Base-by-base conservation (phyloP, 2,888 invertebrate species). In the Pristionchus exspectatus region DNA sequence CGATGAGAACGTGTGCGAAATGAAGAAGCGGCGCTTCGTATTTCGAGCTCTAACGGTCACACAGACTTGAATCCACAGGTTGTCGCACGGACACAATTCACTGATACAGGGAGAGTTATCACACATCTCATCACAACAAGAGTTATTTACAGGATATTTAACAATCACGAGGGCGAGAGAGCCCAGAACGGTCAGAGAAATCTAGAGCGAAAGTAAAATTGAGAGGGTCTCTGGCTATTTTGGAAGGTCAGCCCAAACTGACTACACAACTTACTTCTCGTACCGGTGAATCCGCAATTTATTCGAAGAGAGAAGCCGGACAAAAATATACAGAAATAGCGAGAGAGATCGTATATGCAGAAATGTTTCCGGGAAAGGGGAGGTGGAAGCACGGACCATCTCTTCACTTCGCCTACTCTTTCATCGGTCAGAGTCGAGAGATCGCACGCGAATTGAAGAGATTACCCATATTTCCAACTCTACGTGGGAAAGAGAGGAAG, bases 61-160 rank as follows among this genome's bases (percentile, higher is more conserved):
- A n/a, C n/a, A n/a, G n/a, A n/a, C n/a, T n/a, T n/a, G n/a, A n/a
- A n/a, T n/a, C n/a, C n/a, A n/a, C n/a, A n/a, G n/a, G n/a, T n/a
- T n/a, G n/a, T n/a, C n/a, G n/a, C n/a, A n/a, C n/a, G n/a, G n/a
- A n/a, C n/a, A n/a, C 63, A n/a, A 63, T 63, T 63, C 63, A 63
- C 63, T 63, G 63, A 63, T 63, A 63, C 63, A 59, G 59, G 59
- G 21, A 14, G 9, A 30, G 81, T 81, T 81, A 81, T 81, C 81
- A 81, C 81, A 50, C 59, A 59, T 59, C 10, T 66, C 66, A 27
- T 27, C 33, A 77, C 77, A 77, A 24, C 50, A 44, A 81, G 16
- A 14, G 50, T 50, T 81, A 50, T 81, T 81, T 81, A 81, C 81
- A 54, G 74, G 33, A 54, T n/a, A 50, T 21, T 10, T 4, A 7